These are phyloP conservation scores for Phytoseiulus persimilis DNA, from an alignment of 2,888 invertebrate genomes.

Conservation along the genomic window DNA sequence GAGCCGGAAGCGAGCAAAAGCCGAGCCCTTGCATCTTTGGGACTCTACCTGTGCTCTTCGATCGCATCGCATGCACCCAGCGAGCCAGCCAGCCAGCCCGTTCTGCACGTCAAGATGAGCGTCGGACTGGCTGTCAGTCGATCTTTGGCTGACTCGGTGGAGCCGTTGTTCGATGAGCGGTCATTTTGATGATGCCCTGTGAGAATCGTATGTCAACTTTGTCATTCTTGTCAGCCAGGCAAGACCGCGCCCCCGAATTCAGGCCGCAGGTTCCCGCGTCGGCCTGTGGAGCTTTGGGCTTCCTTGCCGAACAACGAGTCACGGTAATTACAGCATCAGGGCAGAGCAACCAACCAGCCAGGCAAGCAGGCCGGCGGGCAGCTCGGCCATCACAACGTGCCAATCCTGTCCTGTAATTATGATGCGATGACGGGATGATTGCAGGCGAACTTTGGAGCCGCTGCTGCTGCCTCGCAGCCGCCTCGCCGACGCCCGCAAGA, in stretches of 20 bases:
- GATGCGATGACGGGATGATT: constrained; percentile 38
- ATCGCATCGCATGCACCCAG: too few relatives aligned
- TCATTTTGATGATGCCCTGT: neutral
- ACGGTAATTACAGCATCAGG: constrained; percentile 37
- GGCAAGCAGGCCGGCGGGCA: neutral
- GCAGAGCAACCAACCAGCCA: neutral
- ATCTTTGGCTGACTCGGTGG: neutral
- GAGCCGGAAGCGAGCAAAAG: too few relatives aligned
- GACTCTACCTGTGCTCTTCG: too few relatives aligned
- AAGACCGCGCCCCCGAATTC: neutral
- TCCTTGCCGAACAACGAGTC: constrained; percentile 10
- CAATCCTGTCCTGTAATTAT: constrained; percentile 37
- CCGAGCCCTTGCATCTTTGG: too few relatives aligned
- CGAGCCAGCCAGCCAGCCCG: too few relatives aligned
- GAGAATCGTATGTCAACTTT: neutral
- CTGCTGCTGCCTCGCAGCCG: neutral
- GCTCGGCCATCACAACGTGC: constrained; percentile 33
- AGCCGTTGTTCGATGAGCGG: neutral
- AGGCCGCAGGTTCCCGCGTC: neutral
- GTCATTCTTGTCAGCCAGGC: neutral
- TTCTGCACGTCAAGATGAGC: too few relatives aligned
- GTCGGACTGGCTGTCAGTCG: neutral
- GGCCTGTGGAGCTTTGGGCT: neutral
- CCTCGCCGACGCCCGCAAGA: constrained; percentile 5
- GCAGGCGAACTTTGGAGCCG: constrained; percentile 7